phyloP scores from a whole-genome alignment of 2,797 vertebrate genomes.

The Apodemus agrarius region DNA sequence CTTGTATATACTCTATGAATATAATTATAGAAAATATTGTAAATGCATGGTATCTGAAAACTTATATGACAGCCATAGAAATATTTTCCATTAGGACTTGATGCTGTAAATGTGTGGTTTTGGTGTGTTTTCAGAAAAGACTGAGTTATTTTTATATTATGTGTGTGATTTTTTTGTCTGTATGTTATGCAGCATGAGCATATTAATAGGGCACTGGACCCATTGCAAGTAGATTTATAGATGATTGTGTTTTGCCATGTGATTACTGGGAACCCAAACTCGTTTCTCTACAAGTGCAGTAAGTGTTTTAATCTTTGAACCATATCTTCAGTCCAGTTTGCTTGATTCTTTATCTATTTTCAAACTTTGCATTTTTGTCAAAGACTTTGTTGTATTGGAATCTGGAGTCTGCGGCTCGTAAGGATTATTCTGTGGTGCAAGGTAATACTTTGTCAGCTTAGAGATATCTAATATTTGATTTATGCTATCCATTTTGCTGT shows the following conservation, averaged over 20 bases:
- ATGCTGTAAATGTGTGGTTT: neutral
- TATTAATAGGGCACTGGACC: neutral
- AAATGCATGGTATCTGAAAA: neutral
- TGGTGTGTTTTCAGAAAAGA: too few species aligned
- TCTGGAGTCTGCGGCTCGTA: neutral
- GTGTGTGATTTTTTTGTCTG: neutral
- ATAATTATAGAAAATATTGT: neutral
- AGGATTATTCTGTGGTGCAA: neutral
- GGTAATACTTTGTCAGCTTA: neutral
- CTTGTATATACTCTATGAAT: neutral
- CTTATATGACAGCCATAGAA: neutral
- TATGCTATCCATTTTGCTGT: neutral
- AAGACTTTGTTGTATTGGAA: neutral
- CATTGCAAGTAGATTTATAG: neutral
- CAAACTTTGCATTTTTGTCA: constrained; percentile 4
- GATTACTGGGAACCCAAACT: neutral
- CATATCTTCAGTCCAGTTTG: neutral
- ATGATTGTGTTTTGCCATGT: neutral
- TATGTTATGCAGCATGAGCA: neutral
- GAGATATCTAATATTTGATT: neutral
- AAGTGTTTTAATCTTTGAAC: neutral
- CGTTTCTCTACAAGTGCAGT: neutral
- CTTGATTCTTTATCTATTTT: neutral
- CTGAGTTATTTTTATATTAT: neutral
- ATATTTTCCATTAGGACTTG: neutral